Evolutionary conservation across 2,888 invertebrate genomes (phyloP), one percentile per base, ranked within the genome.

Genomic region (Ctena decussata): DNA sequence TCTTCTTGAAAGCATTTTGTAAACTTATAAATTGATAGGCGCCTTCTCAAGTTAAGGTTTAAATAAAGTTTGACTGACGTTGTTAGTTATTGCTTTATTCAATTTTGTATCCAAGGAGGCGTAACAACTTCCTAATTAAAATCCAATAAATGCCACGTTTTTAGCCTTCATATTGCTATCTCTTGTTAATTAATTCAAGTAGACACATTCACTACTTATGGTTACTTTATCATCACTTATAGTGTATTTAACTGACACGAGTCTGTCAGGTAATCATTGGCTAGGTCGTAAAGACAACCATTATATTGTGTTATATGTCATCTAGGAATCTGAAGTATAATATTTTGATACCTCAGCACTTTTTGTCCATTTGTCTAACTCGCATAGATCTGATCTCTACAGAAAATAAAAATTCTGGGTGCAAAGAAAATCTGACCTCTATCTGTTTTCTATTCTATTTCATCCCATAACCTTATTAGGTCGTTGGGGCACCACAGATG

Each of bases 291-390:
- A 65, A 65, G 21, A 65, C 65, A 18, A 65, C 35, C 35, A 65
- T 35, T n/a, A 35, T 65, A 35, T 65, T 65, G 65, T 65, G 65
- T 65, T 35, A 65, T 65, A 32, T 65, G 65, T 65, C 65, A 65
- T 32, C 35, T n/a, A 35, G 65, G 65, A 65, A 65, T 65, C 65
- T 35, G 65, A 35, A 3, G 27, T 60, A 18, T 60, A 6, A 60
- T 60, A 60, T 5, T 30, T 5, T 15, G 8, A 21, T 53, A 21
- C n/a, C n/a, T 53, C 53, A 53, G 53, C 53, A 53, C 5, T 53
- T 53, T 53, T 53, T 53, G n/a, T n/a, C n/a, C n/a, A n/a, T n/a
- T n/a, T n/a, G n/a, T n/a, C n/a, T n/a, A n/a, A n/a, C n/a, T n/a
- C n/a, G n/a, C n/a, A n/a, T n/a, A n/a, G n/a, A n/a, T n/a, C n/a